Conservation (phyloP, 1,140 invertebrate genomes). For the Trichoplusia ni region DNA sequence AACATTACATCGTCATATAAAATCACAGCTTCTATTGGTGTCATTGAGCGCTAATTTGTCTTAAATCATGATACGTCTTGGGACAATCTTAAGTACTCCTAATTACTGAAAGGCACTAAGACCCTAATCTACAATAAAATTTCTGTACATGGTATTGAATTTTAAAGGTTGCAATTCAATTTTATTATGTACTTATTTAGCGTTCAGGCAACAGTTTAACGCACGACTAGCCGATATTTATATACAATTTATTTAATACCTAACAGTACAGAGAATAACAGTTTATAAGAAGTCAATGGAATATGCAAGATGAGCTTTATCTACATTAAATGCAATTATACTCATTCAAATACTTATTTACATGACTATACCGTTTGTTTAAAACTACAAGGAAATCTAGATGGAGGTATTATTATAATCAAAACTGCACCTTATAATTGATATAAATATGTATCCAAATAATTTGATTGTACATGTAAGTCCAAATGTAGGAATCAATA, state of each 20-base stretch:
- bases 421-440: not conserved
- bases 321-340: conserved; percentile 74
- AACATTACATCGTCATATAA: conserved; percentile 6
- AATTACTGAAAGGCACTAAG: conserved; percentile 74
- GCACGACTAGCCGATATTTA: conserved; percentile 68
- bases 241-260: conserved; percentile 45
- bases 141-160: conserved; percentile 63
- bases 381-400: conserved; percentile 6
- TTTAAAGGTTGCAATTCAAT: conserved; percentile 38
- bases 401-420: not conserved
- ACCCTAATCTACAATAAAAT: conserved; percentile 72
- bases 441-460: no score
- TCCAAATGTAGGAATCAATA: no score
- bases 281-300: conserved; percentile 33
- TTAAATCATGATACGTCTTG: conserved; percentile 14
- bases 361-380: conserved; percentile 23
- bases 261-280: conserved; percentile 43
- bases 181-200: conserved; percentile 37
- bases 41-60: conserved; percentile 15
- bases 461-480: not conserved
- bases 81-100: conserved; percentile 64
- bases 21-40: conserved; percentile 27
- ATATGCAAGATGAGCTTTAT: conserved; percentile 57
- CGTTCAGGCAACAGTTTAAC: conserved; percentile 48
- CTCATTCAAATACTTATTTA: conserved; percentile 54